These are phyloP conservation scores for Platyscapa corneri DNA, from an alignment of 1,140 invertebrate species.

Conservation along the genomic window DNA sequence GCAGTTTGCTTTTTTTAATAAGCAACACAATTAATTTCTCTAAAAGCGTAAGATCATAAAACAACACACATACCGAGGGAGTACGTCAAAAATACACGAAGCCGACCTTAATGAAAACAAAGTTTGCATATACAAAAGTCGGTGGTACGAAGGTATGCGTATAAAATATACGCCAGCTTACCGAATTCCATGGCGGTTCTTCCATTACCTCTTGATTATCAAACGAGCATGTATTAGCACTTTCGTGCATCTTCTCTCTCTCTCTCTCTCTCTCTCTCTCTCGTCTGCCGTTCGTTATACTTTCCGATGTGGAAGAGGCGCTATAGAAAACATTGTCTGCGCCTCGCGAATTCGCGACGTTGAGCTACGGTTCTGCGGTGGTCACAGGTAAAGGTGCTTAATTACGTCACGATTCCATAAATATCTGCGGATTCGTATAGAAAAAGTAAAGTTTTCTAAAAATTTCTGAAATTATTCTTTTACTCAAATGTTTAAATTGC, in stretches of 20 bases:
- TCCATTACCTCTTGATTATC: conserved; percentile 46
- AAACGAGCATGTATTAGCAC: conserved; percentile 44
- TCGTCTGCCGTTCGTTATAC: not conserved
- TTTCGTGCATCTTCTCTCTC: conserved; percentile 11
- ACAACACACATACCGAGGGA: not conserved
- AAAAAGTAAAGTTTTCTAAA: too few relatives aligned
- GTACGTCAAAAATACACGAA: conserved; percentile 14
- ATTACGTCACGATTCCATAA: not conserved
- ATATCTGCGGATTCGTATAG: too few relatives aligned
- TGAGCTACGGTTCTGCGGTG: not conserved
- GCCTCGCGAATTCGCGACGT: not conserved
- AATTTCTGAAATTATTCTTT: too few relatives aligned
- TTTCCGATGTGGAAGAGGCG: not conserved
- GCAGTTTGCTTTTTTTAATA: conserved; percentile 6
- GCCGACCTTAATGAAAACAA: conserved; percentile 44
- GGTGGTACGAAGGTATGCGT: not conserved
- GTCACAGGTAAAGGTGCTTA: not conserved
- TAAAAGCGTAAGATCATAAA: conserved; percentile 39
- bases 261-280: too few relatives aligned
- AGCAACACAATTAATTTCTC: conserved; percentile 23
- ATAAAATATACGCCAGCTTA: conserved; percentile 11
- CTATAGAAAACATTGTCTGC: not conserved
- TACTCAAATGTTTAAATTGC: too few relatives aligned
- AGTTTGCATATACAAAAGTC: conserved; percentile 35
- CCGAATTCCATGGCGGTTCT: not conserved